phyloP scores from a whole-genome alignment of 2,797 vertebrate species.

The Anguilla marmorata region DNA sequence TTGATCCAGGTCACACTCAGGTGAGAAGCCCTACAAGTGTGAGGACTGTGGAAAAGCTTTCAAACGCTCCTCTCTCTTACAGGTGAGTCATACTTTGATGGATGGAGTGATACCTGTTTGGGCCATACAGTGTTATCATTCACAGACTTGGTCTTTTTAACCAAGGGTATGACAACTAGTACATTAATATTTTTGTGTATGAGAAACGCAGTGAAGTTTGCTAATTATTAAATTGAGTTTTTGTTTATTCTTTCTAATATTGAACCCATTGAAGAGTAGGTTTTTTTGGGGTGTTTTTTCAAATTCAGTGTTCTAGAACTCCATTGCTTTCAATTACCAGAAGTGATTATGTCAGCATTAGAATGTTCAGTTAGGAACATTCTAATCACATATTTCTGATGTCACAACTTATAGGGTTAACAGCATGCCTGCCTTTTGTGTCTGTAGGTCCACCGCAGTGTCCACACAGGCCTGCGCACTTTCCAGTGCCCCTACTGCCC shows the following conservation, averaged over 20 bases:
- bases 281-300: too few species aligned
- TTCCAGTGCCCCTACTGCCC: conserved; percentile 89
- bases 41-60: conserved; percentile 81
- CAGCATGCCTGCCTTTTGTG: background rate
- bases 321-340: background rate
- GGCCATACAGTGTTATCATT: background rate
- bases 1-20: conserved; percentile 74
- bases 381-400: background rate
- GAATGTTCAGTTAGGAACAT: background rate
- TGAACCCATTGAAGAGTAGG: too few species aligned
- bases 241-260: too few species aligned
- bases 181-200: background rate
- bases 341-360: background rate
- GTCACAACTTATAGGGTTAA: too few species aligned
- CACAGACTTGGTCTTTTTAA: background rate
- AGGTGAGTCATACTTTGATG: conserved; percentile 59
- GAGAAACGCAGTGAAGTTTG: background rate
- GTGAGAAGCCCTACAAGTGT: conserved; percentile 81
- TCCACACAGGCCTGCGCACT: conserved; percentile 87
- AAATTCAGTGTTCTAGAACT: background rate
- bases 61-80: conserved; percentile 79
- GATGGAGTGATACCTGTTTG: background rate
- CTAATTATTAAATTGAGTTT: background rate
- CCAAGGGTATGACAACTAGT: background rate
- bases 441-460: conserved; percentile 80